phyloP scores from a whole-genome alignment of 2,888 invertebrate species.

The Drosophila bunnanda region DNA sequence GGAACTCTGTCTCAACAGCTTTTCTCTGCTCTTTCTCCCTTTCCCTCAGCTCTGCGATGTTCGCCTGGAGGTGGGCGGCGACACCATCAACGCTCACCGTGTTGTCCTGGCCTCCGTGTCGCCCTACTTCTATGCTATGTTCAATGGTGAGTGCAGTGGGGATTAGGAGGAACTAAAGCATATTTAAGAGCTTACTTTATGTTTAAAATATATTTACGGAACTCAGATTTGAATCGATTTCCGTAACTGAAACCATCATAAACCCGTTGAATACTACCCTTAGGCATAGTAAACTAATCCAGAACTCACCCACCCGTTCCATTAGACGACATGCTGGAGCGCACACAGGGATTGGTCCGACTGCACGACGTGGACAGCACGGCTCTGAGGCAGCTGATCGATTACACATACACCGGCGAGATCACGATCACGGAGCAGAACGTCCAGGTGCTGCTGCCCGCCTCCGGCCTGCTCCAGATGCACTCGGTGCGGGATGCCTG shows the following conservation, averaged over 20 bases:
- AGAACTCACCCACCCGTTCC: neutral
- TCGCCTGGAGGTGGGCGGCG: conserved; percentile 88
- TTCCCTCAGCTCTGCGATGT: conserved; percentile 85
- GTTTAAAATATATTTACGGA: neutral
- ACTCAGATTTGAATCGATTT: neutral
- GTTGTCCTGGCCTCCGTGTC: conserved; percentile 90
- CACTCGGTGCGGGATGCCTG: conserved; percentile 89
- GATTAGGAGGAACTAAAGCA: neutral
- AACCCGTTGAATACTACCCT: neutral
- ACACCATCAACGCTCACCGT: conserved; percentile 89
- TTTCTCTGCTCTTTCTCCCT: neutral
- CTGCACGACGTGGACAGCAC: conserved; percentile 86
- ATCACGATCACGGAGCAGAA: conserved; percentile 89
- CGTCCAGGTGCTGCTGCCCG: conserved; percentile 89
- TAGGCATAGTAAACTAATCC: conserved; percentile 1
- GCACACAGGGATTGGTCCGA: conserved; percentile 83
- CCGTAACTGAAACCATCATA: neutral
- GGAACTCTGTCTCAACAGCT: conserved; percentile 2
- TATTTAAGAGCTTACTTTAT: neutral
- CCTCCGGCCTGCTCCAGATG: conserved; percentile 90
- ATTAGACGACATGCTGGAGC: conserved; percentile 85
- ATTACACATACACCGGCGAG: conserved; percentile 91
- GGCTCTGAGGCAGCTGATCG: conserved; percentile 89
- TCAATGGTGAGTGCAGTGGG: conserved; percentile 83
- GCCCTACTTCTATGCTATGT: conserved; percentile 90